Evolutionary conservation across 2,888 invertebrate species (phyloP), one percentile per base, ranked within the genome.

Genomic region (Ichneumoninae sp.): DNA sequence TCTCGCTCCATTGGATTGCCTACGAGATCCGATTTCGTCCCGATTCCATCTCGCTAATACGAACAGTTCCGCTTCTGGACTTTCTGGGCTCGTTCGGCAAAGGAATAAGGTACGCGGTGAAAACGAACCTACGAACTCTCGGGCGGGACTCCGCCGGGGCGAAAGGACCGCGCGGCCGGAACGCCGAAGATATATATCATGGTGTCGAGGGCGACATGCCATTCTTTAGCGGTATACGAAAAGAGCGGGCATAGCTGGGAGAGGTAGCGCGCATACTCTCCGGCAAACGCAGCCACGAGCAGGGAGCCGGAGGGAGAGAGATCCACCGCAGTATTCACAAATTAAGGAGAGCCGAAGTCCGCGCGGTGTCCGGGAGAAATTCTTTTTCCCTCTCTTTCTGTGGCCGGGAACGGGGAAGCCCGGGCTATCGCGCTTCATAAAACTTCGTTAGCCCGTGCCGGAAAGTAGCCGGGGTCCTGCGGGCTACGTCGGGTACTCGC

Each of bases 311-410:
- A 57, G 26, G 13, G 33, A 33, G 63, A 63, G 63, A 63, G 33
- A 63, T 4, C 88, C 47, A 89, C 87, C 60, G 86, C 88, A 89
- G 90, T 89, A 89, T 92, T 92, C 92, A 90, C 92, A 92, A 92
- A 92, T 92, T 92, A 92, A 93, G 92, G 92, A 93, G 92, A 90
- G 90, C 92, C 91, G 90, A 93, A 92, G 92, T 91, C 91, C 30
- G 63, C 89, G 54, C 66, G 82, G 73, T 47, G 66, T 85, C 70
- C 76, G 57, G 81, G 78, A 75, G 81, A 86, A 26, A 70, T 60
- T 54, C 50, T 70, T 50, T 70, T 63, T 79, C 65, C 74, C 73
- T 73, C 71, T 57, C 71, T 71, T 60, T 26, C 70, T 63, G 63
- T n/a, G 47, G 30, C 16, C 50, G 63, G 47, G 70, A 60, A 60